Percentiles rank a stretch among this genome's conserved stretches.
phyloP scores from a whole-genome alignment of 1,140 invertebrate genomes.

The Ridgeia piscesae region DNA sequence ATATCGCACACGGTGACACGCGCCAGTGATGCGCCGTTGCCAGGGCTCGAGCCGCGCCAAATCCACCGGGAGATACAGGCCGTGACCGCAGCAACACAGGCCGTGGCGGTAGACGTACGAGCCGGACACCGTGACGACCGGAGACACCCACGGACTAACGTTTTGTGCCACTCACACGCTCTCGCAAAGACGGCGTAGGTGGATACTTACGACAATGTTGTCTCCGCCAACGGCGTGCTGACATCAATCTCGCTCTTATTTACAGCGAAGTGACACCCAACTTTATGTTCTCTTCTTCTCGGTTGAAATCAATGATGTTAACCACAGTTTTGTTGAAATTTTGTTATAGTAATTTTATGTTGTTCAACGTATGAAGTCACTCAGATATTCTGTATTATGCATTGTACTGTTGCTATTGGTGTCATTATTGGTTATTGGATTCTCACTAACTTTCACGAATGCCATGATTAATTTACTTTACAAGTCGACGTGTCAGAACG shows the following conservation, averaged over 20 bases:
- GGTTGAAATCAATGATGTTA: background rate
- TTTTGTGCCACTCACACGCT: background rate
- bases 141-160: background rate
- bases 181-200: background rate
- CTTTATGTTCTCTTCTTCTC: background rate
- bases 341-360: too few species aligned
- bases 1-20: background rate
- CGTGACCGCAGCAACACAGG: background rate
- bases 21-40: background rate
- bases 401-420: too few species aligned
- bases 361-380: background rate
- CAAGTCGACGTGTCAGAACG: too few species aligned
- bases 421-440: too few species aligned
- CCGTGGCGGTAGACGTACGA: too few species aligned
- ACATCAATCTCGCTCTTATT: background rate
- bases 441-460: too few species aligned
- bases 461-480: too few species aligned
- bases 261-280: background rate
- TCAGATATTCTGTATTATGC: background rate
- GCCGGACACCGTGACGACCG: too few species aligned
- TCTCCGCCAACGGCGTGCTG: background rate
- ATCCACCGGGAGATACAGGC: background rate
- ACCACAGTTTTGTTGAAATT: background rate
- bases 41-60: background rate
- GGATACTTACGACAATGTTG: background rate